A percentile compares a stretch with the other conserved stretches of the same genome.
phyloP scores from a whole-genome alignment of 2,113 vertebrate species.

The Marmota monax region DNA sequence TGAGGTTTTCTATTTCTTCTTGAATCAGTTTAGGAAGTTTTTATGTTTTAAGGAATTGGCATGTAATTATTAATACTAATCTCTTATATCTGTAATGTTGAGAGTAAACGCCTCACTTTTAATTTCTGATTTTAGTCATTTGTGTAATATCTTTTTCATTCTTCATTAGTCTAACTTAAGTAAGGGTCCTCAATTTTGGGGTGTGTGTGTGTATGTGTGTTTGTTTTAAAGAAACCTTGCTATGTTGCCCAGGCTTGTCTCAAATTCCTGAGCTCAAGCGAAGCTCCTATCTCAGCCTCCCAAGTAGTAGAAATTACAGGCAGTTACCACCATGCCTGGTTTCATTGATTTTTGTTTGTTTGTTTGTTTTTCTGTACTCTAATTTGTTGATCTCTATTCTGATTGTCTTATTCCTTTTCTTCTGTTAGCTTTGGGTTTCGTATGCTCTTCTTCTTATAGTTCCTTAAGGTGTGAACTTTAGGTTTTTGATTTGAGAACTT shows the following conservation, averaged over 20 bases:
- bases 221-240: background rate
- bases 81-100: background rate
- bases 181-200: background rate
- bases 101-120: background rate
- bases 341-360: constrained; percentile 2
- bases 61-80: background rate
- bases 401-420: background rate
- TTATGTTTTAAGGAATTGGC: constrained; percentile 16
- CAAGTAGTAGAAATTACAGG: background rate
- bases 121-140: background rate
- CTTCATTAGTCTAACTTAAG: background rate
- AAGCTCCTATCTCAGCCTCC: background rate
- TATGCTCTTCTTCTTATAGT: background rate
- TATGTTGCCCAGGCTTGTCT: background rate
- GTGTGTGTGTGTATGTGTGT: background rate
- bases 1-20: constrained; percentile 17
- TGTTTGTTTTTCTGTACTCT: background rate
- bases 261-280: background rate
- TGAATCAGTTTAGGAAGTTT: background rate
- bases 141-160: background rate
- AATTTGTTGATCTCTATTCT: background rate
- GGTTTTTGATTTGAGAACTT: background rate
- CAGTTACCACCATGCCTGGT: background rate
- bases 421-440: background rate
- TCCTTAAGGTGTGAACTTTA: constrained; percentile 30